Base-by-base conservation (phyloP, 2,888 invertebrate genomes). In the Thalpophila matura region DNA sequence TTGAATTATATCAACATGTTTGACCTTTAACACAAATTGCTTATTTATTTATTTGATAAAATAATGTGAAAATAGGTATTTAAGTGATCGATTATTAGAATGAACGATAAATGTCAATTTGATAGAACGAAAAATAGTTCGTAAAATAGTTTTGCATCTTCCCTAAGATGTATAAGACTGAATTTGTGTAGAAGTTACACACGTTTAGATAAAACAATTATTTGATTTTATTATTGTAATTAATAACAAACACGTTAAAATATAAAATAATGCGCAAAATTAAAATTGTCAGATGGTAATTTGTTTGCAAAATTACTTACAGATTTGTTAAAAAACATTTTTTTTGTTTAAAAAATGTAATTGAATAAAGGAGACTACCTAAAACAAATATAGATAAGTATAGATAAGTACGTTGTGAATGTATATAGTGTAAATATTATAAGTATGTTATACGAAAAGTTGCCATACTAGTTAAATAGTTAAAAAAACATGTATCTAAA, bases 111-210 rank as follows among this genome's bases (percentile, higher is more conserved):
- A 81, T 82, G 89, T 89, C 89, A 89, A 89, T 89, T 89, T 82
- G 61, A 76, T 79, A 80, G 71, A 81, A 64, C 78, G 71, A 70
- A 77, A 73, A 54, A 62, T 31, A 79, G 64, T 47, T 58, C 68
- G 74, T 76, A 76, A 69, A 79, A 64, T 82, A 82, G 81, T 80
- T 84, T 83, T 84, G 73, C 85, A 86, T 88, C 86, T 87, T 82
- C 59, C 66, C 5, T 62, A 83, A 84, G 89, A 79, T 89, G 86
- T 85, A 83, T 86, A 90, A 91, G 90, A 90, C 90, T 91, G 91
- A 91, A 85, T 83, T 81, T 85, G 78, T 87, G 88, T 83, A 83
- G 60, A 50, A 35, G 4, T 46, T 78, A 80, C 80, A 81, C 72
- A 78, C 66, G 58, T 76, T 76, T 79, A 79, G 70, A 71, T 76